Percentiles rank a stretch among this genome's conserved stretches.
phyloP scores from a whole-genome alignment of 2,113 vertebrate species.

The Tachysurus fulvidraco region DNA sequence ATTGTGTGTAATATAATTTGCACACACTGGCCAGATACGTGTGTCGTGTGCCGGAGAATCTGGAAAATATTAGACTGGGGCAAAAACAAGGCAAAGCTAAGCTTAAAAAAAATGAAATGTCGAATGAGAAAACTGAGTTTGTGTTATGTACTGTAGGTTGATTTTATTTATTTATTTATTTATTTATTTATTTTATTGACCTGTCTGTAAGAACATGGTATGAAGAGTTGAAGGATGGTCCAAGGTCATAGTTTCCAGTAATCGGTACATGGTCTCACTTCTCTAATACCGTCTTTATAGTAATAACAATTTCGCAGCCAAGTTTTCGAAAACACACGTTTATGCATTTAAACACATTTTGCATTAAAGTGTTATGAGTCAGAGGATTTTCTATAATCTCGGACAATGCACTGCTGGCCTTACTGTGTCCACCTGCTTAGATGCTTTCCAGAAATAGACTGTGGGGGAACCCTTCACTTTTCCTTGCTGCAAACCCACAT shows the following conservation, averaged over 20 bases:
- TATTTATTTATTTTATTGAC: not conserved
- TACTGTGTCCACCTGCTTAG: slow-evolving; percentile 29
- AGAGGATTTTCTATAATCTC: not conserved
- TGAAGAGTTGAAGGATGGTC: not conserved
- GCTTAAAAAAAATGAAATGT: too few relatives aligned
- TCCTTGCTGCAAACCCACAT: slow-evolving; percentile 32
- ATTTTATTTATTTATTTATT: not conserved
- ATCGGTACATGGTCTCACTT: not conserved
- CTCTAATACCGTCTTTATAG: not conserved
- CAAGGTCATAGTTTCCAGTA: not conserved
- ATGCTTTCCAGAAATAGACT: slow-evolving; percentile 39
- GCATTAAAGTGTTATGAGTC: slow-evolving; percentile 5
- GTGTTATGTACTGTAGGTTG: not conserved
- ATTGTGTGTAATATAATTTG: too few relatives aligned
- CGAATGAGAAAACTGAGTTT: not conserved
- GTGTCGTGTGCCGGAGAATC: not conserved
- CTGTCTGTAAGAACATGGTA: not conserved
- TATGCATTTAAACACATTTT: not conserved
- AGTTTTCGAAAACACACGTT: not conserved
- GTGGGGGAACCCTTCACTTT: slow-evolving; percentile 37
- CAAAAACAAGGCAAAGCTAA: not conserved
- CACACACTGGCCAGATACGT: not conserved
- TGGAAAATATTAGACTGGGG: not conserved
- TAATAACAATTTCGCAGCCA: not conserved
- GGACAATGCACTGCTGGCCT: not conserved